These are phyloP conservation scores for Fistularia tabacaria DNA, from an alignment of 2,797 vertebrate genomes.

Conservation along the genomic window DNA sequence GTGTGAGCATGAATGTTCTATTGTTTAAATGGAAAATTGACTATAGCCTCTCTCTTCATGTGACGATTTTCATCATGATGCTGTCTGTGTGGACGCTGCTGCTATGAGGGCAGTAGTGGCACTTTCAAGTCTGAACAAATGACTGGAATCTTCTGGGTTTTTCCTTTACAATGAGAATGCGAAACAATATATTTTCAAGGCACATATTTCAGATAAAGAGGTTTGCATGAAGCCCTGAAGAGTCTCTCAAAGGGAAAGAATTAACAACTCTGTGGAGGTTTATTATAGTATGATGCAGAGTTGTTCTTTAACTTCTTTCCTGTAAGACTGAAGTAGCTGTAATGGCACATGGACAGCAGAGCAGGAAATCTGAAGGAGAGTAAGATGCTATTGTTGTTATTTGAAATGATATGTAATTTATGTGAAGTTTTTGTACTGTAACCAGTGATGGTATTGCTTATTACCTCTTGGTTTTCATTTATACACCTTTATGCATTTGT, in stretches of 20 bases:
- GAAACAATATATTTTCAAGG: background rate
- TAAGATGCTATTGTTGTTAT: conserved; percentile 8
- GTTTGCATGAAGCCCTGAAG: conserved; percentile 30
- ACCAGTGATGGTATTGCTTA: conserved; percentile 16
- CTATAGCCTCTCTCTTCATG: conserved; percentile 41
- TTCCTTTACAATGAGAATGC: background rate
- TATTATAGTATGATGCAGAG: conserved; percentile 22
- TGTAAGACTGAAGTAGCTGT: conserved; percentile 36
- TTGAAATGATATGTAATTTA: conserved; percentile 27
- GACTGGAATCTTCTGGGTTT: background rate
- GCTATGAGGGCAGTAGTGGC: conserved; percentile 25
- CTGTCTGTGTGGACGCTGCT: conserved; percentile 61
- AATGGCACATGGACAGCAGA: conserved; percentile 68
- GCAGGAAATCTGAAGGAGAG: conserved; percentile 57
- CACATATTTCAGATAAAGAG: conserved; percentile 15
- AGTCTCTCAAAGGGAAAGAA: conserved; percentile 12
- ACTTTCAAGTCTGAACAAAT: conserved; percentile 20
- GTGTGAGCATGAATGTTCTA: conserved; percentile 59
- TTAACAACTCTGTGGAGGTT: conserved; percentile 25
- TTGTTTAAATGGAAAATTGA: conserved; percentile 30
- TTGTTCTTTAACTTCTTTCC: conserved; percentile 13
- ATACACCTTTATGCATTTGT: conserved; percentile 22
- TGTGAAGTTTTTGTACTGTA: conserved; percentile 23
- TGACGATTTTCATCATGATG: conserved; percentile 70
- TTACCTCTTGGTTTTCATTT: conserved; percentile 30